Conservation (phyloP, 2,113 vertebrate genomes). For the Pyxicephalus adspersus region DNA sequence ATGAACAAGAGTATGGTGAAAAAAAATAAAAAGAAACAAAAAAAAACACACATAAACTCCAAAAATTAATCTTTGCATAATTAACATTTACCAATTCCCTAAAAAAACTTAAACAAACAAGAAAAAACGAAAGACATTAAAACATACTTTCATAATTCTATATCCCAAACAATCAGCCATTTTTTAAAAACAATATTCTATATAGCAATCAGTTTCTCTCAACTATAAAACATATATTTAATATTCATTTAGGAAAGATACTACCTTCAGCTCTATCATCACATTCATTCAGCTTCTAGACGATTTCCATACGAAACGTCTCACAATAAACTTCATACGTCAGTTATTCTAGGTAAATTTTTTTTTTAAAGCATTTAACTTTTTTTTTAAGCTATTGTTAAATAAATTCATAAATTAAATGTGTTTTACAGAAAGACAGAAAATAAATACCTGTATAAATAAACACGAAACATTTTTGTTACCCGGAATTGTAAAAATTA, state of each 20-base stretch:
- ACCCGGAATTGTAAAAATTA: not conserved
- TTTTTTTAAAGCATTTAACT: constrained; percentile 89
- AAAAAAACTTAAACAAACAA: no score
- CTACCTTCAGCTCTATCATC: constrained; percentile 61
- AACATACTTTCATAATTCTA: not conserved
- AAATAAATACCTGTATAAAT: not conserved
- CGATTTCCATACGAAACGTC: constrained; percentile 79
- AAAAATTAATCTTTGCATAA: not conserved
- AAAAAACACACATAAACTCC: not conserved
- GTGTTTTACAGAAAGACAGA: not conserved
- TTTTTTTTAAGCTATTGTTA: constrained; percentile 61
- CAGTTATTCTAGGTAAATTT: constrained; percentile 83
- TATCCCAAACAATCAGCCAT: not conserved
- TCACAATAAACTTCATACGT: constrained; percentile 82
- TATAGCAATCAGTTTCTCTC: not conserved
- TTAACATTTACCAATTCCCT: no score
- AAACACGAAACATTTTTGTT: not conserved
- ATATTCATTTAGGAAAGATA: constrained; percentile 16
- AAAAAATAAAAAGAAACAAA: no score
- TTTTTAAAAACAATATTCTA: not conserved
- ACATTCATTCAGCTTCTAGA: constrained; percentile 75
- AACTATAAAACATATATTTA: constrained; percentile 41
- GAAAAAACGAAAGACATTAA: no score
- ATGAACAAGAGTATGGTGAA: no score
- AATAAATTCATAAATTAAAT: not conserved